These are phyloP conservation scores for Ophion ellenae DNA, from an alignment of 2,888 invertebrate genomes.

Conservation along the genomic window DNA sequence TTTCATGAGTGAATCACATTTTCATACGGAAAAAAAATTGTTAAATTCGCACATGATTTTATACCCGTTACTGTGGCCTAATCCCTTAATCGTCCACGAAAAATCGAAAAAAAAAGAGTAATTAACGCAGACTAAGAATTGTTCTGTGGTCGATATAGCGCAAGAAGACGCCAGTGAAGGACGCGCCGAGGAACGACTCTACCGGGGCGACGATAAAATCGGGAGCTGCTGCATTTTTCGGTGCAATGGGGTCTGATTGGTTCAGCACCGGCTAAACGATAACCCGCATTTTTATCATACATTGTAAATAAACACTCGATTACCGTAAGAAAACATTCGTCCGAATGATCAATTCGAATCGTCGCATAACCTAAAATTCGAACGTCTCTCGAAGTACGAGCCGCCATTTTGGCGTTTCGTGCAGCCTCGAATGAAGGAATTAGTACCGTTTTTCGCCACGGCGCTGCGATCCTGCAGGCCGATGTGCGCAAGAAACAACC, in stretches of 20 bases:
- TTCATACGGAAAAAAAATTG: no score
- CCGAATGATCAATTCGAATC: background rate
- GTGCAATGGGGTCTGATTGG: conserved; percentile 93
- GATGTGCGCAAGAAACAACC: no score
- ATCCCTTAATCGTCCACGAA: background rate
- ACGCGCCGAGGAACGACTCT: conserved; percentile 83
- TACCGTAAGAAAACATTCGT: background rate
- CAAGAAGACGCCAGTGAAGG: conserved; percentile 84
- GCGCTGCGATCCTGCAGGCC: no score
- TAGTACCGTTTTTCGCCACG: no score
- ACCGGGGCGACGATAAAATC: conserved; percentile 87
- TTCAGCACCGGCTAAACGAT: conserved; percentile 85
- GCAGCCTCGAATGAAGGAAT: no score
- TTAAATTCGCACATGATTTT: no score
- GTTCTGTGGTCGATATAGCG: conserved; percentile 79
- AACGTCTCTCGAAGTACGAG: no score
- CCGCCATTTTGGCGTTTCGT: no score
- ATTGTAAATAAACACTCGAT: conserved; percentile 44
- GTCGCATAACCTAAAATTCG: background rate
- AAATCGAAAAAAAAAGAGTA: background rate
- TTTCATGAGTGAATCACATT: no score
- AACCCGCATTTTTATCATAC: conserved; percentile 38
- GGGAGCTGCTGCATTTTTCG: conserved; percentile 92
- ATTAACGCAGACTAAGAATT: conserved; percentile 13
- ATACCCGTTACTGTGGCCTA: no score